These are phyloP conservation scores for Etheostoma spectabile DNA, from an alignment of 2,113 vertebrate species.

Conservation along the genomic window DNA sequence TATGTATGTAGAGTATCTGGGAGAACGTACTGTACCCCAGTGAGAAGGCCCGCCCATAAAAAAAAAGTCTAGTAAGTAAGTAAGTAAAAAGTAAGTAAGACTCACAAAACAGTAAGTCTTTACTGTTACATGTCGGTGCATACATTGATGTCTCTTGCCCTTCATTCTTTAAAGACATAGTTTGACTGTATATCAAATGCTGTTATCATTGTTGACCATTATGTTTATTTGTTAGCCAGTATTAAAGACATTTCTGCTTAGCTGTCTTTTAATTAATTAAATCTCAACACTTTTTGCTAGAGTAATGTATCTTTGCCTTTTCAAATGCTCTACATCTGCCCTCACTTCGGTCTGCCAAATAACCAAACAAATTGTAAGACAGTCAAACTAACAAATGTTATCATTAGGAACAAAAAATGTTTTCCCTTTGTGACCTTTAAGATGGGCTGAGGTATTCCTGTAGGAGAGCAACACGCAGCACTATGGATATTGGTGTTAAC, in stretches of 20 bases:
- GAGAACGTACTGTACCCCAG: neutral
- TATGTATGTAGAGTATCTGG: slow-evolving; percentile 34
- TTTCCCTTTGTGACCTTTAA: slow-evolving; percentile 6
- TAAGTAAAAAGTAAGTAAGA: neutral
- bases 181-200: slow-evolving; percentile 15
- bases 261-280: slow-evolving; percentile 12
- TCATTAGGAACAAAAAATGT: neutral
- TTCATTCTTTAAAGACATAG: neutral
- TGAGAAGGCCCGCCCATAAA: neutral
- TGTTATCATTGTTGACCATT: neutral
- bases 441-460: neutral
- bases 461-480: neutral
- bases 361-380: slow-evolving; percentile 7
- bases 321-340: neutral
- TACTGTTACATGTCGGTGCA: neutral
- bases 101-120: too few species aligned
- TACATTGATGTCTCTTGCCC: neutral
- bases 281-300: neutral
- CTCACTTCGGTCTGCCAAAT: slow-evolving; percentile 17
- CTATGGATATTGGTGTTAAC: slow-evolving; percentile 59
- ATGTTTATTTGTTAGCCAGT: neutral
- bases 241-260: neutral
- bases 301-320: slow-evolving; percentile 20
- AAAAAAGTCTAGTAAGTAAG: too few species aligned
- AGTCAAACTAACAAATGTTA: slow-evolving; percentile 14